Evolutionary conservation across 2,888 invertebrate species (phyloP).

Genomic region (Lucinisca nassula): DNA sequence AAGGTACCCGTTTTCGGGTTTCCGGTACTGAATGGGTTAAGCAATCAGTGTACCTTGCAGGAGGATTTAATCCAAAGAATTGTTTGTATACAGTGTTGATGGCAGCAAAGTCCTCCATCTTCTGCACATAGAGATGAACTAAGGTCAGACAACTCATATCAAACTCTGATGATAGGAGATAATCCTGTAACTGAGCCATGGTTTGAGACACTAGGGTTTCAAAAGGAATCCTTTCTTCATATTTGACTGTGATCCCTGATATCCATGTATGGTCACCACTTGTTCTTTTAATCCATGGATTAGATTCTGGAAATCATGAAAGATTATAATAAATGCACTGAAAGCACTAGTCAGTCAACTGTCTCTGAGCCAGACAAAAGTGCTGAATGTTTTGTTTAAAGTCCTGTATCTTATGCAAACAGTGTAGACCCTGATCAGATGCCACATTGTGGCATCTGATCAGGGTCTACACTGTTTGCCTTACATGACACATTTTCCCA

Average conservation of each 20-base stretch:
- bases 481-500: too few species aligned
- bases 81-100: conserved; percentile 94
- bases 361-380: too few species aligned
- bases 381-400: too few species aligned
- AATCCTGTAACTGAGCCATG: conserved; percentile 59
- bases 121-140: conserved; percentile 94
- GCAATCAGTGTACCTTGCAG: conserved; percentile 82
- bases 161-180: conserved; percentile 37
- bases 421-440: background rate
- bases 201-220: conserved; percentile 44
- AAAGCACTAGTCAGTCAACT: too few species aligned
- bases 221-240: conserved; percentile 25
- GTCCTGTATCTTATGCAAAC: background rate
- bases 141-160: conserved; percentile 92
- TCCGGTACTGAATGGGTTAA: too few species aligned
- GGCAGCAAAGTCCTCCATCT: conserved; percentile 93
- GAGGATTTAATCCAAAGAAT: conserved; percentile 94
- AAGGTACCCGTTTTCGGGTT: too few species aligned
- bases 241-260: conserved; percentile 67
- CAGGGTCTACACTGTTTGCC: too few species aligned
- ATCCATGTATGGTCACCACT: conserved; percentile 67
- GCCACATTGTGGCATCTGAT: background rate
- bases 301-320: too few species aligned
- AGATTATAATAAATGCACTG: too few species aligned
- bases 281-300: background rate